phyloP scores from a whole-genome alignment of 2,888 invertebrate species.

The Mystacides longicornis region DNA sequence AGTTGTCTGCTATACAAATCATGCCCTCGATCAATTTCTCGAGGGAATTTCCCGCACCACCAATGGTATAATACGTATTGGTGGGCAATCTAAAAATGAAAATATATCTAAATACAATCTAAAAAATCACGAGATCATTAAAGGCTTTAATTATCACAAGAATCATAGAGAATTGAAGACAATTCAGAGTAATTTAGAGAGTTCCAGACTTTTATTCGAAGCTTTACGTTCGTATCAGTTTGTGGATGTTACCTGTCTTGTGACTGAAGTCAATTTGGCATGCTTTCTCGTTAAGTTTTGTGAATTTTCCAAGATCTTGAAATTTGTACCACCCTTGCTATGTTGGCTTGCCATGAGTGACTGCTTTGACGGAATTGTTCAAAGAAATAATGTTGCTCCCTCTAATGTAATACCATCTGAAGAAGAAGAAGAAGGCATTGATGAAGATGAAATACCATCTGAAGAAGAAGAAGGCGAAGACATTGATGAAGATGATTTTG shows the following conservation, averaged over 20 bases:
- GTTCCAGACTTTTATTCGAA: not conserved
- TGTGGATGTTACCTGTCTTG: not conserved
- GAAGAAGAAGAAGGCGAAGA: not conserved
- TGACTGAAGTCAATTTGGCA: not conserved
- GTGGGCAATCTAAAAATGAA: conserved; percentile 59
- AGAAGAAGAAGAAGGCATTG: not conserved
- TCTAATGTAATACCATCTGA: not conserved
- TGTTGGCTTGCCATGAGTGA: not conserved
- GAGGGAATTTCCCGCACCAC: conserved; percentile 58
- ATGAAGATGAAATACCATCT: too few relatives aligned
- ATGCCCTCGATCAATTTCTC: conserved; percentile 80
- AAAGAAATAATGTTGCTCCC: not conserved
- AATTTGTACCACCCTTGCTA: not conserved
- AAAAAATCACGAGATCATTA: conserved; percentile 31
- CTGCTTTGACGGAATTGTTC: not conserved
- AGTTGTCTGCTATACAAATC: conserved; percentile 78
- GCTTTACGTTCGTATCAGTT: not conserved
- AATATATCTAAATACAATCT: conserved; percentile 48
- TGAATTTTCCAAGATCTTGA: not conserved
- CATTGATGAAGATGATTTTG: not conserved
- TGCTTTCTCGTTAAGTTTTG: too few relatives aligned
- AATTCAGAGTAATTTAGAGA: not conserved
- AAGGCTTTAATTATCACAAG: not conserved
- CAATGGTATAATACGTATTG: conserved; percentile 57
- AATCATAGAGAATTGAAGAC: not conserved